Evolutionary conservation across 2,888 invertebrate genomes (phyloP), one percentile per base, ranked within the genome.

Genomic region (Hemaris fuciformis): DNA sequence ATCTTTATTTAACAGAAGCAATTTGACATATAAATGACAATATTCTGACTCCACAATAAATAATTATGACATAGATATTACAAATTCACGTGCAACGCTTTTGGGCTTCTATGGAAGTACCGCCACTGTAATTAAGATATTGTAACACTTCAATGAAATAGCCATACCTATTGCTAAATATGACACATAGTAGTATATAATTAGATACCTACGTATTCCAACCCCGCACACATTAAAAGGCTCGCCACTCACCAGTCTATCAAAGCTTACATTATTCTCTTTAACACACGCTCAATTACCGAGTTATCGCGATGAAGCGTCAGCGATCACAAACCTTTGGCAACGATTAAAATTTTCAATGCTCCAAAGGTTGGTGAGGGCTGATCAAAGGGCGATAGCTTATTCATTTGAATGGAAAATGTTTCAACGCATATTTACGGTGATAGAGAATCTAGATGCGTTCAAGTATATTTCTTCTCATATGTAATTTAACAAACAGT

Each of bases 361-460:
- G 81, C 77, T 72, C 75, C 81, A 83, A 83, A 84, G 84, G 81
- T 81, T 77, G 76, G 71, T 69, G 64, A 65, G 75, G 75, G 74
- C 73, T 76, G 84, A 88, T 90, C 88, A 89, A 89, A 89, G 89
- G 80, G 76, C 75, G 76, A 80, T 83, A 74, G 83, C 80, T 83
- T 82, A 83, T 84, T 82, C 84, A 85, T 87, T 84, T 82, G 76
- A 81, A 80, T 80, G 81, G 82, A 83, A 83, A 82, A 84, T 79
- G 74, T 80, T 75, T 69, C 68, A 69, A 68, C 68, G 66, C 62
- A 63, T 73, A 68, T 69, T 64, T 62, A 62, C 27, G 31, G 18
- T 31, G 15, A 31, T 66, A 62, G 27, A 62, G 23, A 60, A 3
- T 31, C 13, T 62, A 63, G 65, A 62, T 65, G 64, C 64, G 62